Evolutionary conservation across 2,888 invertebrate species (phyloP).

Genomic region (Cordilura impudica): DNA sequence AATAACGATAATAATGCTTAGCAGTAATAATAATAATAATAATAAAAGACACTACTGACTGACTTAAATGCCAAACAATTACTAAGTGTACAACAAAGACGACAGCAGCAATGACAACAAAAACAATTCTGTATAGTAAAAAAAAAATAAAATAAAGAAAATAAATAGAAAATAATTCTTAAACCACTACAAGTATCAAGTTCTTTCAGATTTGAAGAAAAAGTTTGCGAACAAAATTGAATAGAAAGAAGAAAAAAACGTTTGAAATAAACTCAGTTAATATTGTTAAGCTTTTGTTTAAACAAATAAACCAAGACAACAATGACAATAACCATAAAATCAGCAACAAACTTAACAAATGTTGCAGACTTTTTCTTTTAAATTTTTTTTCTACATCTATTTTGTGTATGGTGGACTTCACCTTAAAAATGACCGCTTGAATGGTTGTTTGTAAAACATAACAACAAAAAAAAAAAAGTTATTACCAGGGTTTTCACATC

Average conservation of each 20-base stretch:
- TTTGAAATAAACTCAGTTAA: not conserved
- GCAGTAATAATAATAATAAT: constrained; percentile 39
- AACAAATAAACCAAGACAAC: not conserved
- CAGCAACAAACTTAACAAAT: not conserved
- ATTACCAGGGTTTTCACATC: too few species aligned
- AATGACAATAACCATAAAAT: not conserved
- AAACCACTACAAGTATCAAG: constrained; percentile 35
- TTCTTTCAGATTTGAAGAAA: not conserved
- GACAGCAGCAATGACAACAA: not conserved
- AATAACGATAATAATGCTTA: constrained; percentile 22
- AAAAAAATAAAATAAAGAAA: not conserved
- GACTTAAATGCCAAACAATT: constrained; percentile 44
- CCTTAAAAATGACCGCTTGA: not conserved
- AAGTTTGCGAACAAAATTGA: not conserved
- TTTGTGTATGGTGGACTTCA: not conserved
- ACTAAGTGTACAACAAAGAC: not conserved
- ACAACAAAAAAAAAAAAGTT: too few species aligned
- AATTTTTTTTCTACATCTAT: not conserved
- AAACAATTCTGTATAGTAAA: not conserved
- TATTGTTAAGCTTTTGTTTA: not conserved
- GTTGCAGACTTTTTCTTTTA: not conserved
- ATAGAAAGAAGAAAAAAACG: not conserved
- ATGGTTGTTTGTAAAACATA: not conserved
- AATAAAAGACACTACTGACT: constrained; percentile 51
- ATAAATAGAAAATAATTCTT: constrained; percentile 32